Percentiles rank a stretch among this genome's conserved stretches.
Conservation (phyloP, 30 jellyfish, hydroid and myxozoan species). For the Aurelia coerulea region DNA sequence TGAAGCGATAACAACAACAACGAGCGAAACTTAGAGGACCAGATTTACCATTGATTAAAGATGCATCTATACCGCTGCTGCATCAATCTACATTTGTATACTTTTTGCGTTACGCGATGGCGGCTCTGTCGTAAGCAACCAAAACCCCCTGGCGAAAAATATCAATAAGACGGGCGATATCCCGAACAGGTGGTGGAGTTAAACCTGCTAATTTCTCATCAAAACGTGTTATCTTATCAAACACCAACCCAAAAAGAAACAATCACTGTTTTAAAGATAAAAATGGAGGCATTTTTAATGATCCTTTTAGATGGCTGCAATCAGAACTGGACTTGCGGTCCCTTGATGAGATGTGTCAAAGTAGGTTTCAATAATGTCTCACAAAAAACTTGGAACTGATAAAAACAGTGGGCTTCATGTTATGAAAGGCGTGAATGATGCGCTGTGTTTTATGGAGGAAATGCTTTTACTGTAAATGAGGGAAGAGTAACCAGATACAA, state of each 20-base stretch:
- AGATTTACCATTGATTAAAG: too few relatives aligned
- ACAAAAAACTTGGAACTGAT: too few relatives aligned
- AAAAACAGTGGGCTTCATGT: too few relatives aligned
- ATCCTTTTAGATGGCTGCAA: not conserved
- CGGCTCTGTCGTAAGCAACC: not conserved
- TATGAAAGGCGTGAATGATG: too few relatives aligned
- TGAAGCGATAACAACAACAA: too few relatives aligned
- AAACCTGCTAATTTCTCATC: constrained; percentile 1
- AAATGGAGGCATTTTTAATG: not conserved
- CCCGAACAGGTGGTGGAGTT: constrained; percentile 43
- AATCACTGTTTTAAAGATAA: not conserved
- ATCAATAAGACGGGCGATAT: not conserved
- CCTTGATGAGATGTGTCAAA: too few relatives aligned
- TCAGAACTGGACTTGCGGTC: not conserved
- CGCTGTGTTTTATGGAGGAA: too few relatives aligned
- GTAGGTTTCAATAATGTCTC: too few relatives aligned
- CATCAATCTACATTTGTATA: not conserved
- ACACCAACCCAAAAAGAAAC: constrained; percentile 12
- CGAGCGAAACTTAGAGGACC: too few relatives aligned
- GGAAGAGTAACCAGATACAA: too few relatives aligned
- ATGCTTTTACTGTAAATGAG: too few relatives aligned
- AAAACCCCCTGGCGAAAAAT: constrained; percentile 39
- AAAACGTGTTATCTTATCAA: constrained; percentile 14
- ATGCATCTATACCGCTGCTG: too few relatives aligned
- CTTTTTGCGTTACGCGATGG: not conserved